phyloP scores from a whole-genome alignment of 2,797 vertebrate genomes.

The Xyrichtys novacula region DNA sequence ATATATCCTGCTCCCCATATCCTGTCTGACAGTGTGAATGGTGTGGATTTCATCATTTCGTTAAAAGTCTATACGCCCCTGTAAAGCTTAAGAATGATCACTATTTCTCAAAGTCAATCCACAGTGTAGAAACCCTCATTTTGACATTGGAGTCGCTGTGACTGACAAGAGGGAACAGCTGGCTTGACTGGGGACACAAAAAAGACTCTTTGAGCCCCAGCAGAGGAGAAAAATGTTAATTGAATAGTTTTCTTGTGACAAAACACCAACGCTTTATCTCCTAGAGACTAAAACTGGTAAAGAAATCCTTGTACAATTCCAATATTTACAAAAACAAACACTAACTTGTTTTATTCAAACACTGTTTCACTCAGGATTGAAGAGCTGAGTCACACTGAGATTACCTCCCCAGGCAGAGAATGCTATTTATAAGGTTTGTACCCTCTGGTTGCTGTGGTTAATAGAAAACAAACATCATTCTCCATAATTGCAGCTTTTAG shows the following conservation, averaged over 20 bases:
- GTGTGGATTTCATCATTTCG: slow-evolving; percentile 69
- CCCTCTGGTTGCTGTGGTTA: neutral
- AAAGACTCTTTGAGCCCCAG: slow-evolving; percentile 46
- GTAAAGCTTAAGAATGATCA: slow-evolving; percentile 55
- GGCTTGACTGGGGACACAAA: slow-evolving; percentile 43
- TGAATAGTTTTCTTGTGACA: slow-evolving; percentile 21
- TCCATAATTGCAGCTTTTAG: slow-evolving; percentile 13
- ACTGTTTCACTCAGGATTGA: neutral
- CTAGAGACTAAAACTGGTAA: neutral
- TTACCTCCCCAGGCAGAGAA: neutral
- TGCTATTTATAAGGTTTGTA: neutral
- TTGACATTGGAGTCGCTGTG: slow-evolving; percentile 65
- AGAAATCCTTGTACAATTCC: neutral
- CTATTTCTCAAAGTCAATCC: slow-evolving; percentile 47
- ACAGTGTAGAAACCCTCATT: slow-evolving; percentile 47
- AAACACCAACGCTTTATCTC: slow-evolving; percentile 5
- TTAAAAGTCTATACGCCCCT: slow-evolving; percentile 45
- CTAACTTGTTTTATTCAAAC: neutral
- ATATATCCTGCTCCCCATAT: slow-evolving; percentile 25
- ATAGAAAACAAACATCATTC: neutral
- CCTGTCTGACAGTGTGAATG: slow-evolving; percentile 40
- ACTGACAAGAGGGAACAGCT: slow-evolving; percentile 75
- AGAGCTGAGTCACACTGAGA: neutral
- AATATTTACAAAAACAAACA: neutral
- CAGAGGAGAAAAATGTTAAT: slow-evolving; percentile 9